Evolutionary conservation across 64 coral and sea anemone species (phyloP).

Genomic region (Stichodactyla helianthus): DNA sequence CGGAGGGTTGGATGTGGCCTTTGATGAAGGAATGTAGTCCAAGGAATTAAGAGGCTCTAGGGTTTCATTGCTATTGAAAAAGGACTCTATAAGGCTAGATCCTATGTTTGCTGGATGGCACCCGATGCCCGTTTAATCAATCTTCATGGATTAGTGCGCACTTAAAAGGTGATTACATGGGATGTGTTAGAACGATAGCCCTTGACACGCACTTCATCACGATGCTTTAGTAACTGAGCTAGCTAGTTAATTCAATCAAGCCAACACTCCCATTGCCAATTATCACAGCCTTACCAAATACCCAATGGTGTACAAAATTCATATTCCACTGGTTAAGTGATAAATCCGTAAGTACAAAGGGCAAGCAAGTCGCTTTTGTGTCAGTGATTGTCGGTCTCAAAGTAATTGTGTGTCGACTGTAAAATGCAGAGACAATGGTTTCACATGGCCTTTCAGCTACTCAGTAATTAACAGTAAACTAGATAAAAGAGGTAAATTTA

Average conservation of each 20-base stretch:
- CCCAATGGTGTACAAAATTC: neutral
- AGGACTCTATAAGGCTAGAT: neutral
- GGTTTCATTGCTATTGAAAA: constrained; percentile 34
- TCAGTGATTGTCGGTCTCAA: constrained; percentile 14
- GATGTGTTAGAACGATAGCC: constrained; percentile 21
- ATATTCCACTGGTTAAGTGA: constrained; percentile 6
- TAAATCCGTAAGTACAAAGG: neutral
- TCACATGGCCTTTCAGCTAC: constrained; percentile 18
- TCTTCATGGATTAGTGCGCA: constrained; percentile 17
- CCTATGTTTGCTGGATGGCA: constrained; percentile 20
- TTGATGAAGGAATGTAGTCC: constrained; percentile 17
- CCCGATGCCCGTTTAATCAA: constrained; percentile 26
- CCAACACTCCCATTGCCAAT: neutral
- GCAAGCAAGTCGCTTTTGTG: constrained; percentile 19
- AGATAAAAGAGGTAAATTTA: constrained; percentile 15
- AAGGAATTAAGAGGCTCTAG: constrained; percentile 32
- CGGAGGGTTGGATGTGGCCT: neutral
- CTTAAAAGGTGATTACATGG: constrained; percentile 34
- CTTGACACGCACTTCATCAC: constrained; percentile 1
- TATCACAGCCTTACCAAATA: constrained; percentile 12
- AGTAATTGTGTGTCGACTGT: constrained; percentile 24
- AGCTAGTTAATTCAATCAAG: neutral
- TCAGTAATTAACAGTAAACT: constrained; percentile 22
- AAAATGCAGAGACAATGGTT: constrained; percentile 12
- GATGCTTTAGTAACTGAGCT: neutral